Evolutionary conservation across 1,140 invertebrate genomes (phyloP), one percentile per base, ranked within the genome.

Genomic region (Eueides isabella): DNA sequence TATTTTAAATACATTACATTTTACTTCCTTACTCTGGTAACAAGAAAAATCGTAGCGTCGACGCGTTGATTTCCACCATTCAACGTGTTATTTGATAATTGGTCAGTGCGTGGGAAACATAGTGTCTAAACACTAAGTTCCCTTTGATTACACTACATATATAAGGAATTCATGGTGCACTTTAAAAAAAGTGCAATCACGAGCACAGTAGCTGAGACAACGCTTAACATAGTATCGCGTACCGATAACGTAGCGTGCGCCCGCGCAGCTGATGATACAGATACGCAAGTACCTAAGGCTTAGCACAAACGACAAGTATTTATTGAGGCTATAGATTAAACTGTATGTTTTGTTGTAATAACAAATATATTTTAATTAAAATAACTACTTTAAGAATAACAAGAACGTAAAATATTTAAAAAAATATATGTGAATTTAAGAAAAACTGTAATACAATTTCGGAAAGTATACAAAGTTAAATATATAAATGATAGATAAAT

Each of bases 231-330:
- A 61, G 26, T 55, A 70, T 63, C 68, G 68, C 6, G 55, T 62
- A 61, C 48, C 61, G 68, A 70, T 63, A 70, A 41, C 67, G 67
- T 70, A 38, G 68, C 68, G 61, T 63, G 68, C 61, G 68, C 68
- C 26, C 31, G 68, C 68, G 68, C 19, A 31, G 55, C 23, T 63
- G 55, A 70, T 63, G 67, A 61, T 35, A 61, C 68, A 6, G 68
- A 70, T 70, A 70, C 61, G 61, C 68, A 55, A 33, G 19, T 70
- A n/a, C n/a, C n/a, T n/a, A 62, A 70, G 61, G 61, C 33, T 30
- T n/a, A 26, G 61, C 30, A 4, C 61, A 62, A 41, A 70, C 31
- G 29, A 30, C 14, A 30, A 9, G 23, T 55, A 26, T 55, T 55
- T 55, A 23, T 55, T 44, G 5, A 38, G 35, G 35, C 35, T 38